Conservation (phyloP, 35 echinoderm and acorn worm species). For the Stichopus chloronotus region DNA sequence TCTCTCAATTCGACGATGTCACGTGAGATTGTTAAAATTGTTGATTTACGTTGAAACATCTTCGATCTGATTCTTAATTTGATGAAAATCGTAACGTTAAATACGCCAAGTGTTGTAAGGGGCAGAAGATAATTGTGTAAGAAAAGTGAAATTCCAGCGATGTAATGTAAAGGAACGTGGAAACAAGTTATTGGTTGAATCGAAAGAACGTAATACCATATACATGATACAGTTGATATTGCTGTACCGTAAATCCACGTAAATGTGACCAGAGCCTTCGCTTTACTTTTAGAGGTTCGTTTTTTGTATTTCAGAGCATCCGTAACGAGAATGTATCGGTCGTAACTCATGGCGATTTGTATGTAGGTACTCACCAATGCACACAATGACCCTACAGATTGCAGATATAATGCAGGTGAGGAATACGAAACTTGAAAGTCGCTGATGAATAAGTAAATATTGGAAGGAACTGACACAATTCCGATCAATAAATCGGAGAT, state of each 20-base stretch:
- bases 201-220: background rate
- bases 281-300: background rate
- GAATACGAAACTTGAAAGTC: background rate
- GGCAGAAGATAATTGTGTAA: background rate
- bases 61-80: no score
- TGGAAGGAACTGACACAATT: background rate
- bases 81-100: no score
- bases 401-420: background rate
- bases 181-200: background rate
- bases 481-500: background rate
- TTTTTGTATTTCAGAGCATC: background rate
- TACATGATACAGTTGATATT: background rate
- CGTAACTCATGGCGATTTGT: background rate
- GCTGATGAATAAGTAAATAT: background rate
- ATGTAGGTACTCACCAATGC: background rate
- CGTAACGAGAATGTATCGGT: background rate
- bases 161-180: background rate
- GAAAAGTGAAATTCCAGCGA: background rate
- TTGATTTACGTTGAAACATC: no score
- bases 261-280: background rate
- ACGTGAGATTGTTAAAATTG: no score
- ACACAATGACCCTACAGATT: background rate
- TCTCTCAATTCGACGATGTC: no score
- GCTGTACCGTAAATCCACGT: background rate
- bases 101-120: background rate